A percentile compares a stretch with the other conserved stretches of the same genome.
phyloP scores from a whole-genome alignment of 2,113 vertebrate species.

The Pithys albifrons region DNA sequence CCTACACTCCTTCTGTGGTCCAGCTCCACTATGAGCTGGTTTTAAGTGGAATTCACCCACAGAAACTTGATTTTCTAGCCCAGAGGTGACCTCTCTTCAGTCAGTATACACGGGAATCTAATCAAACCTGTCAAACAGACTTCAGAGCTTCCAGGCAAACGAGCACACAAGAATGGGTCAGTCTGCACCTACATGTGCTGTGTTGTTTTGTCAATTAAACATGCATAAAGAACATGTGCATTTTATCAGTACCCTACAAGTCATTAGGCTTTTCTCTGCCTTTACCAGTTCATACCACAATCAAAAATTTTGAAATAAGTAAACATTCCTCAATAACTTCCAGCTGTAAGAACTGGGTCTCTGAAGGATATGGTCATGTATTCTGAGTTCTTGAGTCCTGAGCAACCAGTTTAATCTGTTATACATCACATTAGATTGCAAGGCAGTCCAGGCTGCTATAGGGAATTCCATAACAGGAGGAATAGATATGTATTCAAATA shows the following conservation, averaged over 20 bases:
- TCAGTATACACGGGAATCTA: not conserved
- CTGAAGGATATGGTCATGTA: not conserved
- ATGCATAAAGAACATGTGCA: fast-evolving
- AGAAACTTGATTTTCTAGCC: not conserved
- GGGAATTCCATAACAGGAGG: not conserved
- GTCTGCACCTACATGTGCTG: not conserved
- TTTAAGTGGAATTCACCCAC: not conserved
- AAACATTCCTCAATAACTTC: not conserved
- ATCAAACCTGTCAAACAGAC: not conserved
- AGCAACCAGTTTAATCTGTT: not conserved
- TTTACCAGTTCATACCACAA: not conserved
- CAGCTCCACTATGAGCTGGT: not conserved
- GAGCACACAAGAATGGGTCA: fast-evolving
- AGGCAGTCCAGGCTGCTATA: not conserved
- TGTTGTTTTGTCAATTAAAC: not conserved
- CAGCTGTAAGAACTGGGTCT: slow-evolving; percentile 4
- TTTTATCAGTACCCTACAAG: not conserved
- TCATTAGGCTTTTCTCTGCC: not conserved
- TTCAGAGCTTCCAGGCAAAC: not conserved
- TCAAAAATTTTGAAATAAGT: not conserved
- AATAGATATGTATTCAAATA: not conserved
- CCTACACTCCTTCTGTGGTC: not conserved
- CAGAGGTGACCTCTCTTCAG: not conserved
- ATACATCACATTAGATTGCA: not conserved
- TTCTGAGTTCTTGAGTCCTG: not conserved